These are phyloP conservation scores for Willisornis vidua DNA, from an alignment of 2,113 vertebrate species.

Conservation along the genomic window DNA sequence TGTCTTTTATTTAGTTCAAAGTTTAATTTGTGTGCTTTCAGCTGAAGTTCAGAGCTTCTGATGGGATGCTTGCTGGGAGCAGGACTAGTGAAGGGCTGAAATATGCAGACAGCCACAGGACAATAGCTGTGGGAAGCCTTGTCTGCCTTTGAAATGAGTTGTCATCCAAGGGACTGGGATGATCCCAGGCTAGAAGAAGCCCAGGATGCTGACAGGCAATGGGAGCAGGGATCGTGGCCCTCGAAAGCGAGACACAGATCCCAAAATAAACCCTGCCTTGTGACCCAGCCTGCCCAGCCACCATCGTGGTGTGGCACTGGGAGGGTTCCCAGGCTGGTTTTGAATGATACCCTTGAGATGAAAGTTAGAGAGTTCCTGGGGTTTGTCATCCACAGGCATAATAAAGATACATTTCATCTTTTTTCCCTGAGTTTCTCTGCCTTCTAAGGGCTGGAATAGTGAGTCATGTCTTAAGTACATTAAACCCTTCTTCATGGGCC, in stretches of 20 bases:
- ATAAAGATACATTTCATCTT: background rate
- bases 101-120: conserved; percentile 69
- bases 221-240: background rate
- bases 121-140: conserved; percentile 53
- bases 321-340: background rate
- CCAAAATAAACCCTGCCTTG: background rate
- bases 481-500: background rate
- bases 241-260: background rate
- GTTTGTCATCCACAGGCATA: background rate
- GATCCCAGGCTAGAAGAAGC: background rate
- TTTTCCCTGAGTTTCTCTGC: background rate
- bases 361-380: background rate
- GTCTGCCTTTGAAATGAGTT: conserved; percentile 52
- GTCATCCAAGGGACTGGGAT: background rate
- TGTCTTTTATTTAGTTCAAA: conserved; percentile 15
- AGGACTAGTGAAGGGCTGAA: conserved; percentile 23
- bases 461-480: background rate
- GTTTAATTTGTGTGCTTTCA: conserved; percentile 34
- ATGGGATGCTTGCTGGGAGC: background rate
- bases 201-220: background rate
- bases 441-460: background rate
- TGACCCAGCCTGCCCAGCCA: background rate
- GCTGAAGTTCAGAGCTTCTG: conserved; percentile 39
- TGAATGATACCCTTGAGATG: background rate
- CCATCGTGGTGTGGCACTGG: background rate